These are phyloP conservation scores for Yoshiicerus persimilis DNA, from an alignment of 1,140 invertebrate species.

Conservation along the genomic window DNA sequence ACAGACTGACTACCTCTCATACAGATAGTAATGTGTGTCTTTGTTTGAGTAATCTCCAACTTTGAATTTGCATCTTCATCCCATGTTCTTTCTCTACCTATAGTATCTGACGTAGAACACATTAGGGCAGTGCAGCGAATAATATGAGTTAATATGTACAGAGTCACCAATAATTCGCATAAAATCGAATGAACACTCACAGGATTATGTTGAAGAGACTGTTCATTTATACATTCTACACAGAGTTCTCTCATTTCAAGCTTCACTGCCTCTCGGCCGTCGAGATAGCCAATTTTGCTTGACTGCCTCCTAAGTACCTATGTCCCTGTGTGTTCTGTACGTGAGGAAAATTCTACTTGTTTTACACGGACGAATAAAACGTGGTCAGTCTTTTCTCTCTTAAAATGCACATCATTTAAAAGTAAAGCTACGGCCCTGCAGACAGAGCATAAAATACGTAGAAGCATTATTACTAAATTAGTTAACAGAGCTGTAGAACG, in stretches of 20 bases:
- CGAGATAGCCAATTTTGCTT: not conserved
- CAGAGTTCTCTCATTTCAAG: not conserved
- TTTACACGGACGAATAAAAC: not conserved
- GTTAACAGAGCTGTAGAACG: not conserved
- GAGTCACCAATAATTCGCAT: not conserved
- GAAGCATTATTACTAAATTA: not conserved
- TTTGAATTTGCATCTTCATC: not conserved
- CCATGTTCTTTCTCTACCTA: too few species aligned
- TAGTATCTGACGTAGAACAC: too few species aligned
- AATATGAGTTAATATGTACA: not conserved
- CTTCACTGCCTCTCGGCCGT: not conserved
- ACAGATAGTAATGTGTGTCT: too few species aligned
- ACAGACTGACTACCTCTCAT: not conserved
- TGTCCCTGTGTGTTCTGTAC: too few species aligned
- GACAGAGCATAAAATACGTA: not conserved
- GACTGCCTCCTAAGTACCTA: not conserved
- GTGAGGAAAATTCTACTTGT: not conserved
- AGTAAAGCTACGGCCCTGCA: too few species aligned
- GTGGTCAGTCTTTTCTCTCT: not conserved
- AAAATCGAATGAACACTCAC: not conserved
- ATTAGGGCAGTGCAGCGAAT: too few species aligned
- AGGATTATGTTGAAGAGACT: not conserved
- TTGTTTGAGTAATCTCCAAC: not conserved
- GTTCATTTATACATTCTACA: not conserved
- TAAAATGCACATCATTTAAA: too few species aligned